Conservation (phyloP, 1,140 invertebrate species). For the Pantala flavescens region DNA sequence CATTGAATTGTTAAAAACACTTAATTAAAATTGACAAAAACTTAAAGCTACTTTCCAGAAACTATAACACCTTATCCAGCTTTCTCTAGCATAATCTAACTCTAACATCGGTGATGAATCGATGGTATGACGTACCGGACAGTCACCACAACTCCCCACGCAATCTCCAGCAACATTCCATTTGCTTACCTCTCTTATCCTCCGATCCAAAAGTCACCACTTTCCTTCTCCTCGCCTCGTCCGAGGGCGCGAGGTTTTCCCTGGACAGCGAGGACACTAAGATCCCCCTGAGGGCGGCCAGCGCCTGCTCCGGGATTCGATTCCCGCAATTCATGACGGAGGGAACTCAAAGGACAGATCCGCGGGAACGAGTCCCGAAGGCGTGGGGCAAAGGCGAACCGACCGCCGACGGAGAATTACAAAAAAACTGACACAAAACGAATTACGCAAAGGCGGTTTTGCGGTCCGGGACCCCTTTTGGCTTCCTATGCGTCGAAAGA, state of each 20-base stretch:
- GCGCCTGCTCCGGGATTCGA: slow-evolving; percentile 26
- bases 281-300: slow-evolving; percentile 45
- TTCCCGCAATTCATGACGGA: background rate
- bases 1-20: no score
- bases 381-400: slow-evolving; percentile 3
- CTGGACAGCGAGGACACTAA: slow-evolving; percentile 46
- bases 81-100: no score
- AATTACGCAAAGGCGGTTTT: no score
- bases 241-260: slow-evolving; percentile 38
- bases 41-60: no score
- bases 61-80: no score
- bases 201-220: background rate
- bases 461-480: no score
- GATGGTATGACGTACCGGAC: no score
- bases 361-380: background rate
- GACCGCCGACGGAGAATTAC: background rate
- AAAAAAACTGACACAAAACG: no score
- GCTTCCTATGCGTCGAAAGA: no score
- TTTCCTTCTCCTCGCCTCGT: background rate
- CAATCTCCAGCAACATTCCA: background rate
- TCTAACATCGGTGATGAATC: no score
- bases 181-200: background rate
- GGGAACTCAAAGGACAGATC: background rate
- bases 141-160: no score
- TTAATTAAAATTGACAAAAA: no score